Base-by-base conservation (phyloP, 1,140 invertebrate genomes). In the Neodiprion pinetum region DNA sequence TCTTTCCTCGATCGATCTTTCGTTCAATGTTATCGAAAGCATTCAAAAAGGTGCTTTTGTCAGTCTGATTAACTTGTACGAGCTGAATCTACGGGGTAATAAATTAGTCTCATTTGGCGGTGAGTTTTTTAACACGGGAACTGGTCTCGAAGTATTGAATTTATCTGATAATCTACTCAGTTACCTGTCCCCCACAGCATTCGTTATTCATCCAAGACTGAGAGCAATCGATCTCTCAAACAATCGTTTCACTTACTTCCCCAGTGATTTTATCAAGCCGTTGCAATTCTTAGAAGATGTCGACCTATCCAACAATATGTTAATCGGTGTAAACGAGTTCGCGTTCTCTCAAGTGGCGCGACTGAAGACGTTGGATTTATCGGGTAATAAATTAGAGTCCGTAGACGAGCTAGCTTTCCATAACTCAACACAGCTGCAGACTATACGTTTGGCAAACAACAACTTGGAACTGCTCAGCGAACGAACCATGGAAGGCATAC, bases 331-430 rank as follows among this genome's bases (percentile, higher is more conserved):
- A 9, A 93, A 95, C 73, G 95, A 96, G 82, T 91, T 95, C 77
- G 94, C 96, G 80, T 97, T 97, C 86, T 93, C 95, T 0, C 92
- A 95, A 67, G 88, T 97, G 47, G 93, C 93, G 5, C 90, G 93
- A 72, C 86, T 97, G 2, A 90, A 93, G 73, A 88, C 89, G 2
- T 83, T 98, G 40, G 87, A 93, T 76, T 83, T 97, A 11, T 91
- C 92, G 0, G 83, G 92, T 73, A 97, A 97, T 82, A 87, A 92
- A 77, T 90, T 98, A 76, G 94, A 95, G 80, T 91, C 91, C 72
- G 91, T 98, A 11, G 94, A 93, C 77, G 95, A 96, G 88, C 93
- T 95, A 88, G 94, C 95, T 0, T 97, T 97, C 84, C 93, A 96
- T 78, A 97, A 97, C 83, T 97, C 96, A 0, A 93, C 95, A 0